Conservation (phyloP, 2,113 vertebrate species). For the Hyperopisus bebe region DNA sequence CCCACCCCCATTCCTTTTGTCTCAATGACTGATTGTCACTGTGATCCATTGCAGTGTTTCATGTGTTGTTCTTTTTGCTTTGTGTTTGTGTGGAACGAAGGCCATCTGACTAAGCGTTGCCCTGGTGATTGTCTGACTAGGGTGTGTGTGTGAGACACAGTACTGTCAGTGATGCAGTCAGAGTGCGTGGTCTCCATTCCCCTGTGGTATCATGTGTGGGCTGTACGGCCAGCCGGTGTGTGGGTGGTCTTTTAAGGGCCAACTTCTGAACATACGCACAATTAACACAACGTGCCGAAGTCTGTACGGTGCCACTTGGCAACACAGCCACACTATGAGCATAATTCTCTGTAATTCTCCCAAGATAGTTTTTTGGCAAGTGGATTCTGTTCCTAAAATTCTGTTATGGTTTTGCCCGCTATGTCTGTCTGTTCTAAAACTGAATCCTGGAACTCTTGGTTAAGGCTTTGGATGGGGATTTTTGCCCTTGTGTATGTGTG, state of each 20-base stretch:
- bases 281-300: neutral
- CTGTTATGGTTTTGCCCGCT: neutral
- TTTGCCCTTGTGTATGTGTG: neutral
- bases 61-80: neutral
- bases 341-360: neutral
- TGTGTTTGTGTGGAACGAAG: neutral
- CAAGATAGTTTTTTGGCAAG: neutral
- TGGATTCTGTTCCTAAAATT: neutral
- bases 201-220: neutral
- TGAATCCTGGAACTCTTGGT: constrained; percentile 24
- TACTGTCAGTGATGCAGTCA: neutral
- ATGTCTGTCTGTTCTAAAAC: neutral
- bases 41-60: neutral
- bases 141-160: neutral
- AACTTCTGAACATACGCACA: neutral
- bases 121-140: neutral
- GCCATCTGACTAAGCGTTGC: neutral
- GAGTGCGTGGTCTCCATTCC: neutral
- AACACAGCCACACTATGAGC: constrained; percentile 13
- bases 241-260: neutral
- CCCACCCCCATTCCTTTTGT: neutral
- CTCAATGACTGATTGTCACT: neutral
- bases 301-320: neutral
- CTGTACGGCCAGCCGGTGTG: neutral
- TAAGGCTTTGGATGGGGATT: constrained; percentile 27